Evolutionary conservation across 2,113 vertebrate genomes (phyloP).

Genomic region (Corythoichthys intestinalis): DNA sequence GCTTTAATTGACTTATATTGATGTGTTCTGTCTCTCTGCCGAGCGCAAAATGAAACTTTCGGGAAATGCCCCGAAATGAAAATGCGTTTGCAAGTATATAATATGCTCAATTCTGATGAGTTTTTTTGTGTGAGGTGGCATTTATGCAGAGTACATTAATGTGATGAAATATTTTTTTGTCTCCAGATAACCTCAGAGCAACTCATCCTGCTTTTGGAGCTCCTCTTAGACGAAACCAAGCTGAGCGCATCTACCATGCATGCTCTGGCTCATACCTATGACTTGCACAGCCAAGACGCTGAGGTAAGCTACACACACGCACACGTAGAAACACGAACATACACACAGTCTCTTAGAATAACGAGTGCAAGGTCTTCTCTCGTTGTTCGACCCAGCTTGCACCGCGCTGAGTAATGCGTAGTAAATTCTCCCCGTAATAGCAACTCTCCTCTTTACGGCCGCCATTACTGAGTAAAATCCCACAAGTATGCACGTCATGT

Average conservation of each 20-base stretch:
- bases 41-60: constrained; percentile 44
- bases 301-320: constrained; percentile 77
- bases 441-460: constrained; percentile 47
- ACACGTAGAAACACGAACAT: not conserved
- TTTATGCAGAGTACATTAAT: constrained; percentile 16
- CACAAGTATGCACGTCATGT: constrained; percentile 54
- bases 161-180: constrained; percentile 42
- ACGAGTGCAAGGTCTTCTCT: constrained; percentile 28
- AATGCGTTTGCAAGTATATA: constrained; percentile 24
- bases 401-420: constrained; percentile 37
- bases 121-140: constrained; percentile 20
- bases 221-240: constrained; percentile 80
- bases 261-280: constrained; percentile 75
- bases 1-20: constrained; percentile 48
- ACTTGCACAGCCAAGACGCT: constrained; percentile 79
- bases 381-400: constrained; percentile 21
- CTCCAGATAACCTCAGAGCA: constrained; percentile 87
- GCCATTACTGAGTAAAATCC: constrained; percentile 54
- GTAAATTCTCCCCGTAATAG: constrained; percentile 55
- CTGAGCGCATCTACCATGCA: constrained; percentile 70
- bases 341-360: constrained; percentile 17
- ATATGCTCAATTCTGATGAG: constrained; percentile 12
- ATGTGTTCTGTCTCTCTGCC: constrained; percentile 20
- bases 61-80: constrained; percentile 37
- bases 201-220: constrained; percentile 88